Percentiles rank a stretch among this genome's conserved stretches.
These are phyloP conservation scores for Mizuhopecten yessoensis DNA, from an alignment of 1,140 invertebrate species.

Conservation along the genomic window DNA sequence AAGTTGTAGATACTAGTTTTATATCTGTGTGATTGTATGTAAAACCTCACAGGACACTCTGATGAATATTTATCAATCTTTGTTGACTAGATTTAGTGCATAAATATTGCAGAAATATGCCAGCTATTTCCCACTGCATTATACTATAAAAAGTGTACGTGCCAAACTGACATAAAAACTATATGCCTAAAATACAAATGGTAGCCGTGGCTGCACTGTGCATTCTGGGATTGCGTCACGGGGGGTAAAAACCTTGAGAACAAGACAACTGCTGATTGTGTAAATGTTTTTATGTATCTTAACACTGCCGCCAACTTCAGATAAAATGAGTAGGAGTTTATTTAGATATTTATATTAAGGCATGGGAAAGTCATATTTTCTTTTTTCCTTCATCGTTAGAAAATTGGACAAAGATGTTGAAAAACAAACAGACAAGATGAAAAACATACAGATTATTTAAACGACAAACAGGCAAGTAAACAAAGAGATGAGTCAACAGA, in stretches of 20 bases:
- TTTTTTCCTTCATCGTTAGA: not conserved
- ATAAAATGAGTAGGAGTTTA: not conserved
- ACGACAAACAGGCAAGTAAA: too few relatives aligned
- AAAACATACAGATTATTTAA: too few relatives aligned
- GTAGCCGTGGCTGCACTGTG: not conserved
- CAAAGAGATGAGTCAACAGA: too few relatives aligned
- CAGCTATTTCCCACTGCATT: not conserved
- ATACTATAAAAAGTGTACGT: not conserved
- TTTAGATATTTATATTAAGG: not conserved
- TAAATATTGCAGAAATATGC: not conserved
- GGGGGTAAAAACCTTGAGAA: not conserved
- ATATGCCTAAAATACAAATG: not conserved
- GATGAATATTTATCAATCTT: conserved; percentile 18
- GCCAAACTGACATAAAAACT: not conserved
- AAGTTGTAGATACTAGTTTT: not conserved
- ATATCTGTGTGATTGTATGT: not conserved
- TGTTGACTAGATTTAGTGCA: not conserved
- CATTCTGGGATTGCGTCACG: not conserved
- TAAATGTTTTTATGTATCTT: not conserved
- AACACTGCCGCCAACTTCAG: not conserved
- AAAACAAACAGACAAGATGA: too few relatives aligned
- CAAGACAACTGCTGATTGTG: not conserved
- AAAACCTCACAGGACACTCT: not conserved
- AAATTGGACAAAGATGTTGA: too few relatives aligned
- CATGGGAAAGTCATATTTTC: not conserved